Percentiles rank a stretch among this genome's conserved stretches.
Evolutionary conservation across 2,797 vertebrate species (phyloP).

Genomic region (Gadopsis bispinosus): DNA sequence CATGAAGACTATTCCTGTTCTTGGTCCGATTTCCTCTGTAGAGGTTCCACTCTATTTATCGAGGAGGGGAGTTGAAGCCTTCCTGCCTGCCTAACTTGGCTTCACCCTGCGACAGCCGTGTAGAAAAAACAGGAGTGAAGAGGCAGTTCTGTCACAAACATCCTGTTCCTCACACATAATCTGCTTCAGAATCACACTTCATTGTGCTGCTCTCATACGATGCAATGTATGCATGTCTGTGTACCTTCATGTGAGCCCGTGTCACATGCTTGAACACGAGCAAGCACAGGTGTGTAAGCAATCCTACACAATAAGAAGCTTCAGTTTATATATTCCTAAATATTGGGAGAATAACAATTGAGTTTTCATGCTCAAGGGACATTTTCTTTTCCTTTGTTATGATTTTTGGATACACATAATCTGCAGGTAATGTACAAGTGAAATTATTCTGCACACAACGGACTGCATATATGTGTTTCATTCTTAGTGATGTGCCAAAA

Average conservation of each 20-base stretch:
- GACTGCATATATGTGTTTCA: conserved; percentile 15
- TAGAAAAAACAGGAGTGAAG: conserved; percentile 72
- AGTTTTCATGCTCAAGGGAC: neutral
- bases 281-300: conserved; percentile 20
- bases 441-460: conserved; percentile 12
- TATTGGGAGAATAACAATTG: neutral
- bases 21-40: conserved; percentile 14
- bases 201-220: conserved; percentile 54
- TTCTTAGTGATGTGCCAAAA: conserved; percentile 23
- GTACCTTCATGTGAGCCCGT: conserved; percentile 33
- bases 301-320: conserved; percentile 12
- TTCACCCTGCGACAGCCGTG: conserved; percentile 74
- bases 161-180: conserved; percentile 80
- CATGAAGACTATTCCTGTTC: conserved; percentile 15
- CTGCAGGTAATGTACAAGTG: conserved; percentile 7
- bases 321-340: neutral
- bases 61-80: conserved; percentile 46
- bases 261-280: conserved; percentile 38
- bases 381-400: conserved; percentile 7
- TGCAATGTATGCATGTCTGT: conserved; percentile 52
- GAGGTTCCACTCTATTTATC: conserved; percentile 53
- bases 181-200: conserved; percentile 74
- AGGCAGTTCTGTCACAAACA: conserved; percentile 73
- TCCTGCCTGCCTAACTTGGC: conserved; percentile 64
- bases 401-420: conserved; percentile 3